Evolutionary conservation across 2,888 invertebrate genomes (phyloP), one percentile per base, ranked within the genome.

Genomic region (Nebria brevicollis): DNA sequence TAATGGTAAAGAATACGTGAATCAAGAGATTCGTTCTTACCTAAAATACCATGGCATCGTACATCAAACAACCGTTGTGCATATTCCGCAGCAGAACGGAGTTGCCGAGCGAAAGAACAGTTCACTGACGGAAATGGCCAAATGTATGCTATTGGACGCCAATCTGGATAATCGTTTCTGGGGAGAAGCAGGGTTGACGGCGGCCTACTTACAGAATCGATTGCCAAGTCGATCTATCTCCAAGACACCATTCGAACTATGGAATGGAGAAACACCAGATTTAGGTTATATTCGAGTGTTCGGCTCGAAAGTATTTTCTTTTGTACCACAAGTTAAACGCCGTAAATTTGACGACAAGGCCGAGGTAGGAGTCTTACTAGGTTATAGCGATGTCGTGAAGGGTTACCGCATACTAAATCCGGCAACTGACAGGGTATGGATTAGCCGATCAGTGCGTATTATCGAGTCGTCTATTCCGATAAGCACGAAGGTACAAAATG

Each of bases 1-100:
- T 75, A 70, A 81, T 54, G 85, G 85, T 2, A 81, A 83, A 7
- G 85, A 87, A 77, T 87, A 86, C 66, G 34, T 82, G 0, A 83
- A 83, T 68, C 81, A 82, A 5, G 82, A 77, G n/a, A 66, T 85
- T 4, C 72, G 79, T 5, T 4, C 80, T 0, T 84, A 81, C 72
- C 83, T 85, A 3, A 84, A 81, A 8, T 65, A 82, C 3, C 77
- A 85, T 73, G 86, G 86, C 0, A 86, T 86, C 41, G 64, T 82
- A 20, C 65, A 73, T 6, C 78, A 84, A 72, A 70, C 72, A 0
- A 83, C 85, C 25, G 77, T 77, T 5, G n/a, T 43, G 15, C 42
- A 77, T n/a, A 77, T 25, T 10, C 68, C 68, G 0, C 42, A 77
- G 15, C 15, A 77, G 20, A 68, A 77, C n/a, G 68, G 68, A 6